These are phyloP conservation scores for Nebria ingens DNA, from an alignment of 1,140 invertebrate genomes.

Conservation along the genomic window DNA sequence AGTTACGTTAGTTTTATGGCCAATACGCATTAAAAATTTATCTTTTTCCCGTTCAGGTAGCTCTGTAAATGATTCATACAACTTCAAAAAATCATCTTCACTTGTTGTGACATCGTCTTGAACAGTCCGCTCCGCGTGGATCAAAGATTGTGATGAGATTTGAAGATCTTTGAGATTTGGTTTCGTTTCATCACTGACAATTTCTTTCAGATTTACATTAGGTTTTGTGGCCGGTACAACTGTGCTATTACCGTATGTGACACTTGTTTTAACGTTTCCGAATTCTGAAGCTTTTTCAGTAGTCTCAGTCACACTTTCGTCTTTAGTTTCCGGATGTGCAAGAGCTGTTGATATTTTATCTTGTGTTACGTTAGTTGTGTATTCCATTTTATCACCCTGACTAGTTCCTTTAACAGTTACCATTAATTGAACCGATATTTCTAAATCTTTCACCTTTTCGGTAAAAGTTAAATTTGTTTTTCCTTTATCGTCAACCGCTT, in stretches of 20 bases:
- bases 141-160: constrained; percentile 4
- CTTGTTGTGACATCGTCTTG: not conserved
- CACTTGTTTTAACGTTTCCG: not conserved
- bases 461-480: not conserved
- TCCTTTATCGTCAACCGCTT: not conserved
- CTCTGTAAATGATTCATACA: not conserved
- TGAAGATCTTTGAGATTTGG: not conserved
- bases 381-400: constrained; percentile 1
- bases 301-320: not conserved
- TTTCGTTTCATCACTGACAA: not conserved
- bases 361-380: not conserved
- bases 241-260: not conserved
- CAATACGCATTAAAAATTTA: not conserved
- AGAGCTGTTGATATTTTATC: not conserved
- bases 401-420: not conserved
- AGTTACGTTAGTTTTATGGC: not conserved
- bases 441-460: not conserved
- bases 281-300: not conserved
- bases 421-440: constrained; percentile 1
- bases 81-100: not conserved
- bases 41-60: not conserved
- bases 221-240: not conserved
- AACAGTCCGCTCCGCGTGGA: not conserved
- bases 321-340: not conserved
- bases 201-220: not conserved